Conservation (phyloP, 2,888 invertebrate genomes). For the Glyphotaelius pellucidus region DNA sequence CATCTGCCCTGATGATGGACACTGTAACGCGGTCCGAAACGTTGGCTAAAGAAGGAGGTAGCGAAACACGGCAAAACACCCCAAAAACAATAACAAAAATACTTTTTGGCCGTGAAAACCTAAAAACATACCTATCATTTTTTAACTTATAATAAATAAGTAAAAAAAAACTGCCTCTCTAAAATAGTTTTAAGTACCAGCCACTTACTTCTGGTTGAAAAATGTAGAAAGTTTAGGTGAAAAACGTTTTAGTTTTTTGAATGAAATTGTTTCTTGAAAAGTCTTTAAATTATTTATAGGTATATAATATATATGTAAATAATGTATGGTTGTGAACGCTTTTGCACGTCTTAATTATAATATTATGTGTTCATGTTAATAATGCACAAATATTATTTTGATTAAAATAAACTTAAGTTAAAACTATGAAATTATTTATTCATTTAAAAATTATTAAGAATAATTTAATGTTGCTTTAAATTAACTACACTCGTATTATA, state of each 20-base stretch:
- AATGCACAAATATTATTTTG: not conserved
- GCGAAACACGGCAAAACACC: too few species aligned
- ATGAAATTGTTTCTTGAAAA: not conserved
- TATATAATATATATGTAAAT: not conserved
- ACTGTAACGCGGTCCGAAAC: too few species aligned
- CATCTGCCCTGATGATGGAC: too few species aligned
- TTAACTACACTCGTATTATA: too few species aligned
- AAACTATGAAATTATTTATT: not conserved
- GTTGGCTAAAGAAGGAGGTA: too few species aligned
- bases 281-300: not conserved
- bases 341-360: not conserved
- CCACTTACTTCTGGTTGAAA: too few species aligned
- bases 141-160: not conserved
- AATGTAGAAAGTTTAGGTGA: not conserved
- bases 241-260: not conserved
- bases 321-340: slow-evolving; percentile 29
- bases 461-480: too few species aligned
- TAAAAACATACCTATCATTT: not conserved
- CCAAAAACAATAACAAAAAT: too few species aligned
- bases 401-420: not conserved
- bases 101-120: too few species aligned
- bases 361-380: slow-evolving; percentile 10
- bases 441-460: not conserved
- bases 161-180: not conserved
- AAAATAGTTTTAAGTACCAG: not conserved